Evolutionary conservation across 2,113 vertebrate genomes (phyloP), one percentile per base, ranked within the genome.

Genomic region (Xiphias gladius): DNA sequence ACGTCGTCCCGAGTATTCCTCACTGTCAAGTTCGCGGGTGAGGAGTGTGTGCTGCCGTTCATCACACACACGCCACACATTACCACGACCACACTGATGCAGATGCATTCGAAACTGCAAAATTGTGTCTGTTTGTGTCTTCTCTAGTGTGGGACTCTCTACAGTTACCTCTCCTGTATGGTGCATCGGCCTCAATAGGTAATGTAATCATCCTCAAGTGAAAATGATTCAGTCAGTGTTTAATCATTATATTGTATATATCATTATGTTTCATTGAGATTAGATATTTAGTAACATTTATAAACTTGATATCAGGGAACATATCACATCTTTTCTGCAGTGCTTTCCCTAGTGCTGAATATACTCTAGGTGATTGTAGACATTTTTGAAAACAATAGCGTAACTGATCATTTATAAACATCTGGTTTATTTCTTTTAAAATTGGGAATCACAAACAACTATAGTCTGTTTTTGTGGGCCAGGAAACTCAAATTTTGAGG

Each of bases 81-180:
- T 14, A 11, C n/a, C 39, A 11, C 6, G 17, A 7, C 13, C 2
- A 70, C 30, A 9, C 14, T 72, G 2, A 43, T 14, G 14, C 8
- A 20, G 7, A 58, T 26, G 0, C 1, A 28, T 58, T 55, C 10
- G 13, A 71, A 73, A 61, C 16, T 46, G 7, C 3, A 1, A 0
- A 28, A 41, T n/a, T 46, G 46, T 79, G 0, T 37, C 50, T 73
- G 12, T 80, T 16, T 41, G 14, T 52, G 30, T 46, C 12, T 1
- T 59, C 48, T 88, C 14, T 92, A 99, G 98, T 99, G 85, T 96
- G 97, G 95, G 97, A 96, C 10, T 97, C 97, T 73, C 96, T 99
- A 90, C 96, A 97, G 95, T 94, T 97, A 30, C 98, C 98, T 0
- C 95, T 99, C 75, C 88, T 99, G 85, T 98, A 98, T 7, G 98